phyloP scores from a whole-genome alignment of 1,140 invertebrate genomes.

The Macrobrachium rosenbergii region DNA sequence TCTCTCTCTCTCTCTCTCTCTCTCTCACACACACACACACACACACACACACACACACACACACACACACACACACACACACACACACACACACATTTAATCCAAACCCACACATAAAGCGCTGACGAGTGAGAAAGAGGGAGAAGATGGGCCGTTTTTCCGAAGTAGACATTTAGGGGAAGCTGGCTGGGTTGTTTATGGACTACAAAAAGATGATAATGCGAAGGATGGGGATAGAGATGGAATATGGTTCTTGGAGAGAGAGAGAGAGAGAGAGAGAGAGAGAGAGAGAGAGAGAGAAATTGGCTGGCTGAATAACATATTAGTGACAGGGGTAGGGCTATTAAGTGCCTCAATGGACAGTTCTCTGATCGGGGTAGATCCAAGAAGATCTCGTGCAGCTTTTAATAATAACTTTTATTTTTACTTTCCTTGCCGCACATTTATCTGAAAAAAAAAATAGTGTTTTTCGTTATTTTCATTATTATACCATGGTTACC shows the following conservation, averaged over 20 bases:
- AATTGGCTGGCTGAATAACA: background rate
- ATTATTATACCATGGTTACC: too few species aligned
- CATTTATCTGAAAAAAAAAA: too few species aligned
- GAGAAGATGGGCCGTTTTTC: background rate
- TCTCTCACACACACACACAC: slow-evolving; percentile 15
- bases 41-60: slow-evolving; percentile 11
- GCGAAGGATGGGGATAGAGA: background rate
- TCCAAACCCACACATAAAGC: background rate
- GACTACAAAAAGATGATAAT: too few species aligned
- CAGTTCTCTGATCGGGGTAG: too few species aligned
- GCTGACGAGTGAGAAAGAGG: background rate
- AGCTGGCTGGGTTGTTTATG: too few species aligned
- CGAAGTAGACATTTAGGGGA: too few species aligned
- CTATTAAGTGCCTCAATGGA: background rate
- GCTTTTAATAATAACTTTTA: too few species aligned
- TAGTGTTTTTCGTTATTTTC: too few species aligned
- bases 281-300: slow-evolving; percentile 3
- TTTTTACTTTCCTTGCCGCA: too few species aligned
- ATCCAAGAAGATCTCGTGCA: too few species aligned
- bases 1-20: slow-evolving; percentile 34
- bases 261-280: slow-evolving; percentile 17
- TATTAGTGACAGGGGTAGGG: slow-evolving; percentile 2
- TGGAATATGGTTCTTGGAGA: background rate
- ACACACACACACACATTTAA: background rate
- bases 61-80: slow-evolving; percentile 11